Conservation (phyloP, 2,888 invertebrate genomes). For the Pemphredon lugubris region DNA sequence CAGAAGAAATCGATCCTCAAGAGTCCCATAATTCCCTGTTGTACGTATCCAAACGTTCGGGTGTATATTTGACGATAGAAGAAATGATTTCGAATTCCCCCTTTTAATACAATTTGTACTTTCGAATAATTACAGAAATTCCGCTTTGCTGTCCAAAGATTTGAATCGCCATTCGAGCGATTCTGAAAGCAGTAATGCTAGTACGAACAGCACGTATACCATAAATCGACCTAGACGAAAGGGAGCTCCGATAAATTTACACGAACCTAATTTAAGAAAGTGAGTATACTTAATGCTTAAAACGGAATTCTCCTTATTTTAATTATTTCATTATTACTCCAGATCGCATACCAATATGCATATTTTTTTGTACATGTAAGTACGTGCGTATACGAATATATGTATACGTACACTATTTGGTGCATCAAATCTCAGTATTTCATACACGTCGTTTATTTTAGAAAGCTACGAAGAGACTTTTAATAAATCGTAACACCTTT, state of each 20-base stretch:
- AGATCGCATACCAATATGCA: neutral
- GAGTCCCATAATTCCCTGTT: neutral
- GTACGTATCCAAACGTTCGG: constrained; percentile 48
- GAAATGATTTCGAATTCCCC: neutral
- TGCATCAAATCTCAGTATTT: too few relatives aligned
- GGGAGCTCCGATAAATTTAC: constrained; percentile 69
- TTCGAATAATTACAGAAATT: neutral
- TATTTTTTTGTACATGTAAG: too few relatives aligned
- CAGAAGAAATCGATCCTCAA: constrained; percentile 16
- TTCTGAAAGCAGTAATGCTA: constrained; percentile 68
- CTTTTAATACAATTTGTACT: neutral
- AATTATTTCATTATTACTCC: too few relatives aligned
- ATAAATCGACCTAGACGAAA: constrained; percentile 69
- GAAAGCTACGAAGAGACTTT: constrained; percentile 69
- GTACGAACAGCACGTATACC: constrained; percentile 41
- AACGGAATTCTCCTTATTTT: neutral
- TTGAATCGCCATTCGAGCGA: constrained; percentile 59
- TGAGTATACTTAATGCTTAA: constrained; percentile 45
- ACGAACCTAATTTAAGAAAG: constrained; percentile 72
- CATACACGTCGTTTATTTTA: too few relatives aligned
- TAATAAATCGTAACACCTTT: too few relatives aligned
- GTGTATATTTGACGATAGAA: neutral
- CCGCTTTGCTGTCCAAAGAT: neutral
- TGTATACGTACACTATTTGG: too few relatives aligned
- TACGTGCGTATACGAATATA: too few relatives aligned